A percentile compares a stretch with the other conserved stretches of the same genome.
These are phyloP conservation scores for Dexiosoma caninum DNA, from an alignment of 2,888 invertebrate genomes.

Conservation along the genomic window DNA sequence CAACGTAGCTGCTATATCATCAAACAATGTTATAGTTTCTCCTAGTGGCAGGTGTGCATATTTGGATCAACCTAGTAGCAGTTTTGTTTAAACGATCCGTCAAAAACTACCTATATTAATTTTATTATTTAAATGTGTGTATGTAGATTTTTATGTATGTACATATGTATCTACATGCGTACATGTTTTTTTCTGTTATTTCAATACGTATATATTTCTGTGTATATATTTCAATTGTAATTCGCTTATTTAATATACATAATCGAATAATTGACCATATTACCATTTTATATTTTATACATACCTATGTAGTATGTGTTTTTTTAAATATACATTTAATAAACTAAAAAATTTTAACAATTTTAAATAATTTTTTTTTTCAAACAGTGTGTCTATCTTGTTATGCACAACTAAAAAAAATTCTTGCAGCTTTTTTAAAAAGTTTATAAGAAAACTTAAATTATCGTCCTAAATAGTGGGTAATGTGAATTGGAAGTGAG, in stretches of 20 bases:
- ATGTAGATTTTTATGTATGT: background rate
- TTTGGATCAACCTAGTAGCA: conserved; percentile 82
- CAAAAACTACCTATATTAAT: background rate
- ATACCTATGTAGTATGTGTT: too few species aligned
- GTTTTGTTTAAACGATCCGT: conserved; percentile 80
- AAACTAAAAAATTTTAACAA: too few species aligned
- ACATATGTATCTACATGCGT: background rate
- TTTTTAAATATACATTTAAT: too few species aligned
- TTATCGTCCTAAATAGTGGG: too few species aligned
- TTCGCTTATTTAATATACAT: conserved; percentile 19
- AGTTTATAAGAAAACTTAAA: too few species aligned
- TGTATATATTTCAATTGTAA: conserved; percentile 41
- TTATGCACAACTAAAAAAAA: too few species aligned
- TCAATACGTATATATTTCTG: background rate
- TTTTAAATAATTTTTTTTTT: too few species aligned
- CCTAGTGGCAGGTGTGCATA: conserved; percentile 78
- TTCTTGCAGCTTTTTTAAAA: too few species aligned
- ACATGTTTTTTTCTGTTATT: background rate
- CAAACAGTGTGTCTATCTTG: too few species aligned
- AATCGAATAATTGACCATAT: background rate
- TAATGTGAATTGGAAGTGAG: too few species aligned
- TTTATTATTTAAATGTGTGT: background rate
- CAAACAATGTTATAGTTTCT: conserved; percentile 57
- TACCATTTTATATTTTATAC: background rate
- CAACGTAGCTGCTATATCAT: conserved; percentile 66